A percentile compares a stretch with the other conserved stretches of the same genome.
phyloP scores from a whole-genome alignment of 2,888 invertebrate species.

The Drosophila algonquin region DNA sequence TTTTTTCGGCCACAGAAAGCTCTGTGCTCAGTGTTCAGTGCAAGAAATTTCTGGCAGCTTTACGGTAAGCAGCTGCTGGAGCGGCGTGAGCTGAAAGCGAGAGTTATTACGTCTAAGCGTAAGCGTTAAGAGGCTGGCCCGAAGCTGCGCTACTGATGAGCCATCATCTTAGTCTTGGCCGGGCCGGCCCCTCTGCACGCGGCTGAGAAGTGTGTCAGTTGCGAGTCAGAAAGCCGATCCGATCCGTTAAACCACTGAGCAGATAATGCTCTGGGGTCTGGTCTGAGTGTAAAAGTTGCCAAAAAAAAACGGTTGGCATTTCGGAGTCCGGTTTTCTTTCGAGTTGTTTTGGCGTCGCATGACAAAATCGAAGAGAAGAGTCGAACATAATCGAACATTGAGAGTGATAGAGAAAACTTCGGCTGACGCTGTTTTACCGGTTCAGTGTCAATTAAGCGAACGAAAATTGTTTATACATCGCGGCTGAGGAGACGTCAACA shows the following conservation, averaged over 20 bases:
- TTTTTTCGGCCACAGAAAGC: constrained; percentile 55
- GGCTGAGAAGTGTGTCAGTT: constrained; percentile 58
- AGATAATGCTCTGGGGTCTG: constrained; percentile 40
- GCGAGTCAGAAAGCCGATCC: constrained; percentile 19
- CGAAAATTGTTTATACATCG: constrained; percentile 29
- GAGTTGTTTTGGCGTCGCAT: constrained; percentile 28
- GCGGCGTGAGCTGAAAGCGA: constrained; percentile 61
- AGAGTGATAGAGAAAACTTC: constrained; percentile 58
- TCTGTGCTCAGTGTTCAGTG: constrained; percentile 16
- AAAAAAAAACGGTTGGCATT: constrained; percentile 34
- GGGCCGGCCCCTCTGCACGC: constrained; percentile 2
- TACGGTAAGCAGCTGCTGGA: constrained; percentile 20
- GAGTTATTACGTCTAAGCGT: constrained; percentile 68
- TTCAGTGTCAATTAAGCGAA: constrained; percentile 48
- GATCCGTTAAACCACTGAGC: constrained; percentile 49
- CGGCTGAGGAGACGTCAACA: constrained; percentile 9
- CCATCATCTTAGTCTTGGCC: constrained; percentile 1
- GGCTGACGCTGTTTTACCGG: constrained; percentile 47
- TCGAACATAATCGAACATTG: constrained; percentile 40
- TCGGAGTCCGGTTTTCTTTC: constrained; percentile 22
- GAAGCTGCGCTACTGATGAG: constrained; percentile 28
- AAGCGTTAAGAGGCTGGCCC: constrained; percentile 14
- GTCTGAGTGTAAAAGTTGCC: constrained; percentile 49
- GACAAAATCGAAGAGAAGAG: constrained; percentile 50
- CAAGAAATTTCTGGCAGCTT: constrained; percentile 45